Base-by-base conservation (phyloP, 1,140 invertebrate genomes). In the Musca domestica region DNA sequence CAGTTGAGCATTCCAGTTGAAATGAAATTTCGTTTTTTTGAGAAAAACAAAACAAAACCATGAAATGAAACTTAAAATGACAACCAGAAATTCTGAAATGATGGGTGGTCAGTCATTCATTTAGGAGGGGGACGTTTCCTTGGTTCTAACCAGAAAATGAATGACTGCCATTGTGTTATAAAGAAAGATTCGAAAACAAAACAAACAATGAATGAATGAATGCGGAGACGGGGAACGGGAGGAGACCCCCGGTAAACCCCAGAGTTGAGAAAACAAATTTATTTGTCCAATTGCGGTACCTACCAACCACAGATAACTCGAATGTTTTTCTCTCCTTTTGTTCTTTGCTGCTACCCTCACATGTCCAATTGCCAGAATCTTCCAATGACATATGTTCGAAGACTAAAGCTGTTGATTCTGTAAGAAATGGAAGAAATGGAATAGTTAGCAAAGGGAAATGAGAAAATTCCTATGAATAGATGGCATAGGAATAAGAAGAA, bases 291-390 rank as follows among this genome's bases (percentile, higher is more conserved):
- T 52, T 66, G 66, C 14, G 20, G n/a, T 41, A 80, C 81, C 76
- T 80, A 83, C 82, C 80, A 75, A 80, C 78, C 65, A 83, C 78
- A 69, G 81, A 77, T 34, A 83, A 76, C 70, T 80, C 80, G 74
- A 83, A 82, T 67, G 76, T 80, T 67, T 74, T 76, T 66, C 68
- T 71, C 47, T 72, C 69, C 58, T 74, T 74, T 22, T 67, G 47
- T 22, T 66, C 64, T 12, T 47, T 66, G 23, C 54, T 15, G 15
- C 63, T 65, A 19, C 41, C 73, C 66, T 77, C 73, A 70, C 82
- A 83, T 48, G 76, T 81, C 81, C 82, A 83, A 66, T 78, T 77
- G 46, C 83, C 83, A 65, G 73, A 76, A 68, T 83, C 83, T 20
- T 73, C 73, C 58, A 77, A 19, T 41, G 73, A 69, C 48, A 83